These are phyloP conservation scores for Dromococcyx pavoninus DNA, from an alignment of 2,797 vertebrate genomes.

Conservation along the genomic window DNA sequence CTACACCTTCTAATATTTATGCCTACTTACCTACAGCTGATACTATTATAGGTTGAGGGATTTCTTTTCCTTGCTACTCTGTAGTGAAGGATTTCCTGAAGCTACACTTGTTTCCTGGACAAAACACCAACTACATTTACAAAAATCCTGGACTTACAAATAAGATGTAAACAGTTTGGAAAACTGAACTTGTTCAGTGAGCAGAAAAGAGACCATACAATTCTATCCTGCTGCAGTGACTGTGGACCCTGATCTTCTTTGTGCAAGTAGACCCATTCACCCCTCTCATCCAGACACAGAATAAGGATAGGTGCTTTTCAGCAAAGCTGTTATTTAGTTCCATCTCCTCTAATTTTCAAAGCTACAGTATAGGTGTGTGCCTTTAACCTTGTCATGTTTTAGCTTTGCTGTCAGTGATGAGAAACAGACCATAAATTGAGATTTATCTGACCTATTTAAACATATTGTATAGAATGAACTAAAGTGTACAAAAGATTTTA, in stretches of 20 bases:
- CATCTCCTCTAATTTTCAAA: background rate
- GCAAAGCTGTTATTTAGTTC: background rate
- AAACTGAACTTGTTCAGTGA: background rate
- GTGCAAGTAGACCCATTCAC: background rate
- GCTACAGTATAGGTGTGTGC: rapidly evolving
- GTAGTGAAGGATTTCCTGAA: background rate
- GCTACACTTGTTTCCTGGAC: background rate
- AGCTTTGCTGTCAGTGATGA: background rate
- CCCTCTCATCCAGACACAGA: background rate
- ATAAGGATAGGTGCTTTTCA: background rate
- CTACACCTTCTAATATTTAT: background rate
- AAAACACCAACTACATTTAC: background rate
- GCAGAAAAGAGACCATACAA: background rate
- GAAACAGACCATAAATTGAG: background rate
- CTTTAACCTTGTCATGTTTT: background rate
- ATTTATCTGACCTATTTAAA: background rate
- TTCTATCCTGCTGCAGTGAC: background rate
- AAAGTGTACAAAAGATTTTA: background rate
- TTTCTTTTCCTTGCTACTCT: background rate
- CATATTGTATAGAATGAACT: background rate
- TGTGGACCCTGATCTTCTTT: background rate
- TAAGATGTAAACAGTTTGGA: background rate
- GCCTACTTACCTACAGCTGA: background rate
- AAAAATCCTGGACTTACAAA: background rate
- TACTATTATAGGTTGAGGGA: background rate